Evolutionary conservation across 2,113 vertebrate species (phyloP).

Genomic region (Aptenodytes forsteri): DNA sequence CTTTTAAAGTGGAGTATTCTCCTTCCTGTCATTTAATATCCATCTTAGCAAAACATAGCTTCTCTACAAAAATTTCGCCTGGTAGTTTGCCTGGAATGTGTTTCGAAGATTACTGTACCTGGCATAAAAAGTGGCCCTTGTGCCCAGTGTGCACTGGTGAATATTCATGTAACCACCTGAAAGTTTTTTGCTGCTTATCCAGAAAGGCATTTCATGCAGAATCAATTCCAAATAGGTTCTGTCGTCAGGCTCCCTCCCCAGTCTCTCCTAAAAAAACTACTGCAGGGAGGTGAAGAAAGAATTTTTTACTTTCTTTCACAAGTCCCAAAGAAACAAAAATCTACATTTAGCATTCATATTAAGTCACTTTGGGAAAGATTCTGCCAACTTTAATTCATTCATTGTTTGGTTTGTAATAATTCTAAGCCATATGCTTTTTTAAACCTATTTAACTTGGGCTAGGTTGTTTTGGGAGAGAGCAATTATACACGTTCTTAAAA

Average conservation of each 20-base stretch:
- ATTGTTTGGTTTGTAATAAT: not conserved
- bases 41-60: conserved; percentile 1
- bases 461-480: not conserved
- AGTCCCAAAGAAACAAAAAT: not conserved
- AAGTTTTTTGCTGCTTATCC: conserved; percentile 10
- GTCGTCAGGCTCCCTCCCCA: not conserved
- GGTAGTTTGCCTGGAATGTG: conserved; percentile 43
- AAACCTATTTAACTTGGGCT: not conserved
- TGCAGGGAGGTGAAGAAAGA: not conserved
- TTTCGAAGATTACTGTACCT: conserved; percentile 52
- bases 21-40: not conserved
- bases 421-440: not conserved
- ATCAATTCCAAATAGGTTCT: conserved; percentile 28
- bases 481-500: not conserved
- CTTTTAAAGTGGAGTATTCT: conserved; percentile 31
- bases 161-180: conserved; percentile 63
- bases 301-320: not conserved
- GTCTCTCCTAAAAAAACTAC: not conserved
- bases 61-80: conserved; percentile 9
- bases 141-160: conserved; percentile 37
- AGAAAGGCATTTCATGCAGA: conserved; percentile 23
- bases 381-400: not conserved
- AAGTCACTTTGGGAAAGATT: not conserved
- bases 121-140: conserved; percentile 9
- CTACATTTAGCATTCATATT: not conserved